Evolutionary conservation across 2,113 vertebrate genomes (phyloP).

Genomic region (Aix galericulata): DNA sequence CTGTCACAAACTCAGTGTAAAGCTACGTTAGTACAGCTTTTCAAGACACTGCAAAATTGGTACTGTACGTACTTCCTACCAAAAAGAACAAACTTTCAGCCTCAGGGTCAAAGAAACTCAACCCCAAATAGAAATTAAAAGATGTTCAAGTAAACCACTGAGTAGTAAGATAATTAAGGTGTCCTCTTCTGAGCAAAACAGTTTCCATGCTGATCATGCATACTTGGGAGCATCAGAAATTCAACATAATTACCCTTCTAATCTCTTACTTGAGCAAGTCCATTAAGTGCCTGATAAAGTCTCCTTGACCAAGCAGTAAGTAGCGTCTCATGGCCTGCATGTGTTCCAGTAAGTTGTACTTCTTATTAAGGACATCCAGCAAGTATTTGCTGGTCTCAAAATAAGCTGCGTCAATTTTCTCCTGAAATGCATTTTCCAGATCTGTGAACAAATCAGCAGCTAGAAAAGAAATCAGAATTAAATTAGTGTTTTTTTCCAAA

Average conservation of each 20-base stretch:
- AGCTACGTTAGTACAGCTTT: not conserved
- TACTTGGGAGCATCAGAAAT: not conserved
- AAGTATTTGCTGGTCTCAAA: slow-evolving; percentile 97
- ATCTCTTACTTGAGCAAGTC: slow-evolving; percentile 93
- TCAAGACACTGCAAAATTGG: not conserved
- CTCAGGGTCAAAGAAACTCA: not conserved
- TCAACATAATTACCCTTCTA: not conserved
- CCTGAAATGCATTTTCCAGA: slow-evolving; percentile 94
- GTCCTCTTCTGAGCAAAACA: not conserved
- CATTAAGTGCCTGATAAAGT: slow-evolving; percentile 98
- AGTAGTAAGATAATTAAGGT: not conserved
- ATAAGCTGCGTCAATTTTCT: slow-evolving; percentile 95
- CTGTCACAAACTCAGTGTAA: not conserved
- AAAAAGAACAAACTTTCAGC: not conserved
- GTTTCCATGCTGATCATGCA: not conserved
- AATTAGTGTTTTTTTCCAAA: not conserved
- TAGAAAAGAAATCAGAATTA: slow-evolving; percentile 41
- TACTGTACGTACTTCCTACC: not conserved
- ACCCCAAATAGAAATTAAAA: not conserved
- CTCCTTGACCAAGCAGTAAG: slow-evolving; percentile 95
- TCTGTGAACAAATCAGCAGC: slow-evolving; percentile 92
- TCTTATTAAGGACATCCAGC: slow-evolving; percentile 91
- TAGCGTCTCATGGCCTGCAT: slow-evolving; percentile 97
- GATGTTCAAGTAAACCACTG: not conserved
- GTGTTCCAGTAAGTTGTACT: slow-evolving; percentile 95